Evolutionary conservation across 2,888 invertebrate species (phyloP).

Genomic region (Tryphoninae sp.): DNA sequence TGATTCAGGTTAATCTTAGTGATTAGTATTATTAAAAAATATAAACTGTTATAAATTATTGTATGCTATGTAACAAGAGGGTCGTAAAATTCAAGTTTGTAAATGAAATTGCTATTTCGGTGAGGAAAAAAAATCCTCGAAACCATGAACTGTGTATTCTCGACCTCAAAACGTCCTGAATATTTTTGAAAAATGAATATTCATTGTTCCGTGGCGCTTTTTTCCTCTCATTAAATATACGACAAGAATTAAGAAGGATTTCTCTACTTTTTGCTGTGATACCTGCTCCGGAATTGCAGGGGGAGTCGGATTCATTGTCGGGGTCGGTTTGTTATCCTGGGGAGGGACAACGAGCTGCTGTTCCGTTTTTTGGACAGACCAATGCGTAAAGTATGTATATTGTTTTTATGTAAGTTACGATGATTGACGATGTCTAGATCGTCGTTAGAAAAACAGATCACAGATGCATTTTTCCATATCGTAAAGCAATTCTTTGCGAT

Average conservation of each 20-base stretch:
- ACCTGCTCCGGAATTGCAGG: constrained; percentile 82
- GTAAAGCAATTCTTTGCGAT: not conserved
- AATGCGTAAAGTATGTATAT: constrained; percentile 43
- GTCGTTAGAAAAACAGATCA: not conserved
- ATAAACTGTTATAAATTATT: not conserved
- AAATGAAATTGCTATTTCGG: not conserved
- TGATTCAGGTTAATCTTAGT: not conserved
- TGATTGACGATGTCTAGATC: not conserved
- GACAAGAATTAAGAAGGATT: constrained; percentile 53
- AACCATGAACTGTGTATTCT: not conserved
- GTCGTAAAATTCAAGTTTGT: not conserved
- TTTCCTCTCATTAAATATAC: constrained; percentile 40
- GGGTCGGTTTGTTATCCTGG: constrained; percentile 81
- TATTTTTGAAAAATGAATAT: not conserved
- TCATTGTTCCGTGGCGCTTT: not conserved
- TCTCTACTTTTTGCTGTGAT: constrained; percentile 67
- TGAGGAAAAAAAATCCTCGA: constrained; percentile 32
- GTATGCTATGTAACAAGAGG: too few relatives aligned
- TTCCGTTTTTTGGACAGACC: constrained; percentile 58
- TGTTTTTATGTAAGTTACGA: constrained; percentile 15
- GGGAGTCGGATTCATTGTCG: constrained; percentile 81
- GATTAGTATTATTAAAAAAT: not conserved
- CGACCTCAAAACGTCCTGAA: not conserved
- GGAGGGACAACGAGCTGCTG: constrained; percentile 80
- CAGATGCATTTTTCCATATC: not conserved